These are phyloP conservation scores for Trimorus sp. DNA, from an alignment of 2,888 invertebrate species.

Conservation along the genomic window DNA sequence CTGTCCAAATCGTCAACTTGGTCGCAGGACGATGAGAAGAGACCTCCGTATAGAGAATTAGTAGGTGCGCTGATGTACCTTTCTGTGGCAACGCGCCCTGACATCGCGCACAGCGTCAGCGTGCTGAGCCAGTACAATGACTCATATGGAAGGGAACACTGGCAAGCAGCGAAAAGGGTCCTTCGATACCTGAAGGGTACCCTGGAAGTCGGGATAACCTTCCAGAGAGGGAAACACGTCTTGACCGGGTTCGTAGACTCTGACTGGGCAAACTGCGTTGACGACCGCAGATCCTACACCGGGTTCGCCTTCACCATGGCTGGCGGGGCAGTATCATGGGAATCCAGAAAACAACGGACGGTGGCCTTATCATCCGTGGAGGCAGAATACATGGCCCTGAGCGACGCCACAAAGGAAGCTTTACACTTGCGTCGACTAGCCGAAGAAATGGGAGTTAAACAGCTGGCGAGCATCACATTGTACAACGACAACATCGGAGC, in stretches of 20 bases:
- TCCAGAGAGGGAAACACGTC: too few species aligned
- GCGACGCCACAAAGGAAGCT: too few species aligned
- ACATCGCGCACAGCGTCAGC: slow-evolving; percentile 42
- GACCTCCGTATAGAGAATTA: slow-evolving; percentile 7
- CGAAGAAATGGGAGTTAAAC: too few species aligned
- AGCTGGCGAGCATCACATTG: background rate
- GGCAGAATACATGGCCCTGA: too few species aligned
- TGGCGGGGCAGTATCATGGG: too few species aligned
- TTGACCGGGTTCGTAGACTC: too few species aligned
- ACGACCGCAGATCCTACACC: too few species aligned
- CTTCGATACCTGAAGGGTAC: background rate
- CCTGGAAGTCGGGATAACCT: background rate
- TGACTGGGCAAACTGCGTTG: too few species aligned
- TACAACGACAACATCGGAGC: slow-evolving; percentile 31
- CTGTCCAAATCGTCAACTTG: background rate
- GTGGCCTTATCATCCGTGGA: too few species aligned
- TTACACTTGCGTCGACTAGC: too few species aligned
- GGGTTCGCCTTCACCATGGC: too few species aligned
- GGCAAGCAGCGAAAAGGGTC: slow-evolving; percentile 10
- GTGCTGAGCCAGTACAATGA: slow-evolving; percentile 50
- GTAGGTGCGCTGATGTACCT: slow-evolving; percentile 16
- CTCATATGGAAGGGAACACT: background rate
- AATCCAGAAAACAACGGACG: too few species aligned
- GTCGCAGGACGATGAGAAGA: slow-evolving; percentile 1
- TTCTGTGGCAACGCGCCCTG: slow-evolving; percentile 56